phyloP scores from a whole-genome alignment of 2,888 invertebrate species.

The Galeruca laticollis region DNA sequence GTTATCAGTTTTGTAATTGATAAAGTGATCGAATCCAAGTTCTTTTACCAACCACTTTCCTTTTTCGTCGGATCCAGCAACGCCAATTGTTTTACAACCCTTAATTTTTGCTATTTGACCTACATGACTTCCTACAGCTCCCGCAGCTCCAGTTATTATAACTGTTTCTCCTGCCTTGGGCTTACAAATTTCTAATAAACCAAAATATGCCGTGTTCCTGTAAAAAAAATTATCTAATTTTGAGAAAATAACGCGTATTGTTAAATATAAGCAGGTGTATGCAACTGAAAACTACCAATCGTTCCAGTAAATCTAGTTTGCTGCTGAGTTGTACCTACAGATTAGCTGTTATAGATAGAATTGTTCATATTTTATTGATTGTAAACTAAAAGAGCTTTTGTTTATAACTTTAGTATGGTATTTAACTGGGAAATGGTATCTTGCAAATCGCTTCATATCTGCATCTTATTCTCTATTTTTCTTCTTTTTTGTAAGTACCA shows the following conservation, averaged over 20 bases:
- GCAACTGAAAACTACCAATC: no score
- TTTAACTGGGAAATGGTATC: no score
- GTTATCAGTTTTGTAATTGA: slow-evolving; percentile 78
- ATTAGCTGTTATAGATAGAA: no score
- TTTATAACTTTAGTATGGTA: no score
- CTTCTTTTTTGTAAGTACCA: no score
- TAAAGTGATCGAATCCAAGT: slow-evolving; percentile 76
- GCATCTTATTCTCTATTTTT: no score
- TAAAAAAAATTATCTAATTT: slow-evolving; percentile 22
- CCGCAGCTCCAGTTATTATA: slow-evolving; percentile 80
- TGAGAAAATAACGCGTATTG: not conserved
- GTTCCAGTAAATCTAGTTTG: no score
- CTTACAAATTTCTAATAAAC: slow-evolving; percentile 77
- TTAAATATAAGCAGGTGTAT: no score
- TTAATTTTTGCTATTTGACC: slow-evolving; percentile 84
- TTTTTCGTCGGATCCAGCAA: slow-evolving; percentile 79
- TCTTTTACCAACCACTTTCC: slow-evolving; percentile 75
- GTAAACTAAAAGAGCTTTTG: no score
- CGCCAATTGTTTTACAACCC: slow-evolving; percentile 78
- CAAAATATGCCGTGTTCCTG: slow-evolving; percentile 82
- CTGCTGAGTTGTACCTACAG: no score
- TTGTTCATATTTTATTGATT: no score
- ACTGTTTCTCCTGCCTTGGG: slow-evolving; percentile 81
- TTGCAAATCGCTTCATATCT: no score
- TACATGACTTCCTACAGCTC: slow-evolving; percentile 82